These are phyloP conservation scores for Psephotus haematonotus DNA, from an alignment of 2,113 vertebrate species.

Conservation along the genomic window DNA sequence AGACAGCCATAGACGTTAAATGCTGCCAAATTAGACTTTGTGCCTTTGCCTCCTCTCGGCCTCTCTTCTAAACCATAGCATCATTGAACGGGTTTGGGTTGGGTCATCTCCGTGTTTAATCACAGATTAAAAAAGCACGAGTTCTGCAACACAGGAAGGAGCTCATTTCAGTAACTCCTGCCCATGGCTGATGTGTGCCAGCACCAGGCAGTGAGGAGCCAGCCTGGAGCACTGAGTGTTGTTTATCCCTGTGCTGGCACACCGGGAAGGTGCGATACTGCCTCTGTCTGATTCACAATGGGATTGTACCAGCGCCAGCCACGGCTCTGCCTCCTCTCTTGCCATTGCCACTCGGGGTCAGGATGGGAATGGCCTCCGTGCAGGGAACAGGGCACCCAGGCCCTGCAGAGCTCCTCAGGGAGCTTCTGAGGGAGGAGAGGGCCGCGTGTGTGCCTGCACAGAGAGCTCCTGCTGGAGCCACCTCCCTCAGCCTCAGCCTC, in stretches of 20 bases:
- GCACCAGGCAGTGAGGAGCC: neutral
- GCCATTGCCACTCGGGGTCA: neutral
- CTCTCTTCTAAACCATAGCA: neutral
- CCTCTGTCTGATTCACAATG: rapidly evolving
- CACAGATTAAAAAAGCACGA: neutral
- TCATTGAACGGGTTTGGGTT: neutral
- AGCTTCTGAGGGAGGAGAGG: neutral
- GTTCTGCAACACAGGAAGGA: neutral
- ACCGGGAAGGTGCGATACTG: neutral
- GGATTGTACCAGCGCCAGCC: neutral
- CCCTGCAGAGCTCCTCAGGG: neutral
- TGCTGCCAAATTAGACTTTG: neutral
- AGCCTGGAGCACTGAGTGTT: rapidly evolving
- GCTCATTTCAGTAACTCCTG: neutral
- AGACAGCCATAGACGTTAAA: neutral
- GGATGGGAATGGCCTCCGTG: rapidly evolving
- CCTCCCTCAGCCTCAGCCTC: neutral
- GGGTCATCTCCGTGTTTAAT: rapidly evolving
- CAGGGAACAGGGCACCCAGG: neutral
- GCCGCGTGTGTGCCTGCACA: neutral
- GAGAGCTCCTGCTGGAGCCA: neutral
- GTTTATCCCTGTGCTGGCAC: rapidly evolving
- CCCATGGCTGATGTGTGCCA: rapidly evolving
- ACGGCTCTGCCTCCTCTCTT: neutral
- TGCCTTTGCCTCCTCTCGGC: neutral